Percentiles rank a stretch among this genome's conserved stretches.
Evolutionary conservation across 2,113 vertebrate species (phyloP).

Genomic region (Pipa parva): DNA sequence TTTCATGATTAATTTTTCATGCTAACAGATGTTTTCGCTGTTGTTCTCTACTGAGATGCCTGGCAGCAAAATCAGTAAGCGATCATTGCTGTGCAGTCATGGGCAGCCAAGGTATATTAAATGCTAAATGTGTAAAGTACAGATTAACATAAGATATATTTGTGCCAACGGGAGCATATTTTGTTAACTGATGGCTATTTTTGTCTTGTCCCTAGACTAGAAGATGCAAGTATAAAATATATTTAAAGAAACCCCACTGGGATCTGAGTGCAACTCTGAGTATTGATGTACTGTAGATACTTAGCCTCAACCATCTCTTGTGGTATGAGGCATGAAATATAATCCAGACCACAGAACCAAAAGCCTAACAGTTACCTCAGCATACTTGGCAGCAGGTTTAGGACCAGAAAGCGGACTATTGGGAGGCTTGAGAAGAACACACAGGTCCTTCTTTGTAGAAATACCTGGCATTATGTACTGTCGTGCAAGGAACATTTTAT

Average conservation of each 20-base stretch:
- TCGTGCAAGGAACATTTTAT: conserved; percentile 23
- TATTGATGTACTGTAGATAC: neutral
- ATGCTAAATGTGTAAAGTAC: too few relatives aligned
- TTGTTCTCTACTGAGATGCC: too few relatives aligned
- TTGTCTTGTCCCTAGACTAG: neutral
- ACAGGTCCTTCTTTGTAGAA: conserved; percentile 9
- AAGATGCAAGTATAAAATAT: conserved; percentile 9
- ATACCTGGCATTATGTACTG: conserved; percentile 19
- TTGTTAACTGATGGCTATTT: conserved; percentile 15
- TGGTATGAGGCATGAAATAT: neutral
- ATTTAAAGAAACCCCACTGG: conserved; percentile 16
- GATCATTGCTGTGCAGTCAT: too few relatives aligned
- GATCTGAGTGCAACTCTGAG: neutral
- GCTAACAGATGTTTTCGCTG: too few relatives aligned
- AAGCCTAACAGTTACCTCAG: conserved; percentile 6
- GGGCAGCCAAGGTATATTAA: too few relatives aligned
- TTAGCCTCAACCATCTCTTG: neutral
- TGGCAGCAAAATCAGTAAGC: too few relatives aligned
- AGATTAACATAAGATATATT: neutral
- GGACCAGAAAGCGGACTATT: neutral
- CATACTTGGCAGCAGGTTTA: conserved; percentile 10
- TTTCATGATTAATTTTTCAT: too few relatives aligned
- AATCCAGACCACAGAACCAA: neutral
- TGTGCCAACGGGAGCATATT: neutral
- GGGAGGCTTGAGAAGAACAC: conserved; percentile 6